These are phyloP conservation scores for Synergus itoensis DNA, from an alignment of 2,888 invertebrate genomes.

Conservation along the genomic window DNA sequence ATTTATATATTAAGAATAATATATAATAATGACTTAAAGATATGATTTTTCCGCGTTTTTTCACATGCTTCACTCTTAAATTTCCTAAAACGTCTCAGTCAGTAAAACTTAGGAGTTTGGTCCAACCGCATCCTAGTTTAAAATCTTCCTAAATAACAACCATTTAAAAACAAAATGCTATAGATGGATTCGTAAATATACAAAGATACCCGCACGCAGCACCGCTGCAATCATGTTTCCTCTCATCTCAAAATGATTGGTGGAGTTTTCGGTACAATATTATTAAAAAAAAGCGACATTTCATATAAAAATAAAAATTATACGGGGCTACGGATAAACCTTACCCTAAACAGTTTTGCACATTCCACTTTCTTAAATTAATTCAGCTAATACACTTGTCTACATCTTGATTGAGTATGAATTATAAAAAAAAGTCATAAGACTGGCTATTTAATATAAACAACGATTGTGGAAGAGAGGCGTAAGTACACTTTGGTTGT, in stretches of 20 bases:
- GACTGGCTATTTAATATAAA: slow-evolving; percentile 10
- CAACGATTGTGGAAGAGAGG: slow-evolving; percentile 38
- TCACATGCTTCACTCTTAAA: slow-evolving; percentile 56
- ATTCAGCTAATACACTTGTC: slow-evolving; percentile 3
- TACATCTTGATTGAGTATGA: slow-evolving; percentile 16
- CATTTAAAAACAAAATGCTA: slow-evolving; percentile 64
- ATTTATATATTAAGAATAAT: slow-evolving; percentile 71
- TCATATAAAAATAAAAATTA: slow-evolving; percentile 63
- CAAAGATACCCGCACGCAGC: slow-evolving; percentile 41
- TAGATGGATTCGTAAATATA: slow-evolving; percentile 60
- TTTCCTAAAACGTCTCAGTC: slow-evolving; percentile 65
- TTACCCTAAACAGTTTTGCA: slow-evolving; percentile 51
- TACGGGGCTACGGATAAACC: slow-evolving; percentile 52
- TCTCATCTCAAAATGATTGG: slow-evolving; percentile 10
- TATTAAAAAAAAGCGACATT: slow-evolving; percentile 35
- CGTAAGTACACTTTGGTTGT: slow-evolving; percentile 50
- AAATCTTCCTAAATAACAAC: slow-evolving; percentile 62
- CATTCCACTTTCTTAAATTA: slow-evolving; percentile 23
- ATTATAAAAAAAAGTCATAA: slow-evolving; percentile 21
- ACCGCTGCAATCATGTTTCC: slow-evolving; percentile 23
- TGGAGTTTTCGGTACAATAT: slow-evolving; percentile 19
- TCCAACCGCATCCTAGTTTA: slow-evolving; percentile 62
- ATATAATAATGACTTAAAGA: slow-evolving; percentile 70
- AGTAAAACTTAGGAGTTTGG: slow-evolving; percentile 64
- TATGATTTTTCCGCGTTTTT: slow-evolving; percentile 63